Base-by-base conservation (phyloP, 2,113 vertebrate genomes). In the Tympanuchus pallidicinctus region DNA sequence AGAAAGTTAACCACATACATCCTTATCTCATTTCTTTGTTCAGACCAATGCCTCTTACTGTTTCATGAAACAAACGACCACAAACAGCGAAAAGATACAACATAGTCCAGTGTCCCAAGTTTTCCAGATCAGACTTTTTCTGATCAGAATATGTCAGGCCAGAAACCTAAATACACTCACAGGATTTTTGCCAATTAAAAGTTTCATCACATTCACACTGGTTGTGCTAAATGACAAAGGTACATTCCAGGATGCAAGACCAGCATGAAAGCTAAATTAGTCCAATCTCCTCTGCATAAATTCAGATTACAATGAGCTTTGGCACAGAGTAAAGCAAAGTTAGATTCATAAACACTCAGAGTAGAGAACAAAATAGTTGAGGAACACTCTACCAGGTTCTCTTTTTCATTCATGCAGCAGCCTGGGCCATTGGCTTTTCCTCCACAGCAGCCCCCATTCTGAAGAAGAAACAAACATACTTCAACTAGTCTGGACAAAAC, bases 381-480 rank as follows among this genome's bases (percentile, higher is more conserved):
- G 56, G 40, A 36, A 45, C 43, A 83, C 13, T 74, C 96, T 96
- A 98, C 98, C 36, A 18, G 24, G 19, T n/a, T 52, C 25, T 93
- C 93, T 73, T 89, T 96, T 64, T 91, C 96, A 54, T 97, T 96
- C 98, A 98, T 97, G 94, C 98, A 99, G 96, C 99, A 99, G 66
- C 97, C 97, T 6, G 96, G 96, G 13, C 87, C 96, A 61, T 92
- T 93, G 32, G 73, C 97, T 34, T 85, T 96, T 38, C 97, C 97
- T 30, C 98, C 97, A 76, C 99, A 99, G 92, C 99, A 99, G 1
- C 97, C 97, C 1, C 92, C 86, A 82, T 92, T 96, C 98, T 98
- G 83, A 74, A 84, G 63, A 84, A 71, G 72, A 25, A 94, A 94
- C 11, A 88, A 67, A 43, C 12, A 87, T 3, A 4, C 3, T 75